Conservation (phyloP, 2,888 invertebrate species). For the Theretra japonica region DNA sequence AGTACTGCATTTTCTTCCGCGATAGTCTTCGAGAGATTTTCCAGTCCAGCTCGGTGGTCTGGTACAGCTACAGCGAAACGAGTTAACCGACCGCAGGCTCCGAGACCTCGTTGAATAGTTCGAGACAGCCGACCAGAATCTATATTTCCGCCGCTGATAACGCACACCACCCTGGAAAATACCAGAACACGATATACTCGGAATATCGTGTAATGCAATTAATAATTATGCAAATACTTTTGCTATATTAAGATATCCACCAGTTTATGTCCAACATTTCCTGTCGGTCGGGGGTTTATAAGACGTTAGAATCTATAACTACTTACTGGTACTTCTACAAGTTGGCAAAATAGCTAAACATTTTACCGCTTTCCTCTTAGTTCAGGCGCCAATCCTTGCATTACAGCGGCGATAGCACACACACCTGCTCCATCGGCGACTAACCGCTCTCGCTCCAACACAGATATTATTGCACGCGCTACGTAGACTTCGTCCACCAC, state of each 20-base stretch:
- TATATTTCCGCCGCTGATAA: constrained; percentile 92
- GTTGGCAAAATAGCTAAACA: not conserved
- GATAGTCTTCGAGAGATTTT: constrained; percentile 82
- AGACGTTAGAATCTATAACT: too few relatives aligned
- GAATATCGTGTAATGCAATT: too few relatives aligned
- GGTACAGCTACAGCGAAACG: constrained; percentile 89
- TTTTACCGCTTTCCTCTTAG: constrained; percentile 88
- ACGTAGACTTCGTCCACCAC: constrained; percentile 88
- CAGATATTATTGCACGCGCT: constrained; percentile 87
- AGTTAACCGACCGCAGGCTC: constrained; percentile 88
- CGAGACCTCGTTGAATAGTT: constrained; percentile 91
- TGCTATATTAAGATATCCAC: too few relatives aligned
- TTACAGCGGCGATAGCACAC: constrained; percentile 89
- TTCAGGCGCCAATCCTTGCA: constrained; percentile 89
- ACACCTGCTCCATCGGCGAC: constrained; percentile 94
- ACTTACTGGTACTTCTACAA: too few relatives aligned
- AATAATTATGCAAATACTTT: too few relatives aligned
- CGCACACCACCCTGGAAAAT: constrained; percentile 87
- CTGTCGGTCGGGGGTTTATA: too few relatives aligned
- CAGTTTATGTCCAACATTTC: too few relatives aligned
- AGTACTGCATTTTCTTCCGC: constrained; percentile 69
- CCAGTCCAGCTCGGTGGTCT: constrained; percentile 90
- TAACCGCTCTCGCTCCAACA: constrained; percentile 89
- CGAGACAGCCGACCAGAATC: constrained; percentile 91
- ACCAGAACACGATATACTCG: not conserved